phyloP scores from a whole-genome alignment of 1,140 invertebrate species.

The Leptestheria dahalacensis region DNA sequence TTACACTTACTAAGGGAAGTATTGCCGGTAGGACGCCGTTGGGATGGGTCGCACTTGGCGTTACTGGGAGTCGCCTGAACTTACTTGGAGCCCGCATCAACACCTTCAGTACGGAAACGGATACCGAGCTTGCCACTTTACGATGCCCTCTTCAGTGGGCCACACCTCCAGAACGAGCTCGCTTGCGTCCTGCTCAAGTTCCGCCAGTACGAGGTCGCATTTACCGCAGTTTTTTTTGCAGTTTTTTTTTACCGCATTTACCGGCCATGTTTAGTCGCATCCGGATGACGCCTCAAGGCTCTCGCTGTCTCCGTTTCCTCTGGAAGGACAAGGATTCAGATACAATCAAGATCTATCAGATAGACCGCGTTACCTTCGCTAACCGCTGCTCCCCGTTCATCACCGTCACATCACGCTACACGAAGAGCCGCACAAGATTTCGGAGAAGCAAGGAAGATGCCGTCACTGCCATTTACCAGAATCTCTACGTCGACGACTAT shows the following conservation, averaged over 20 bases:
- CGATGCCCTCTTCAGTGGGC: slow-evolving; percentile 4
- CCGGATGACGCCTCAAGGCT: not conserved
- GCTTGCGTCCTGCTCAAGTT: not conserved
- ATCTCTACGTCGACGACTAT: slow-evolving; percentile 6
- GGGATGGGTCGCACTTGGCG: no score
- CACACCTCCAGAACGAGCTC: no score
- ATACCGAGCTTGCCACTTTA: not conserved
- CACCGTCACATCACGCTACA: not conserved
- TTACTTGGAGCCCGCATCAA: not conserved
- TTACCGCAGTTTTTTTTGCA: no score
- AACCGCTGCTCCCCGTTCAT: slow-evolving; percentile 1
- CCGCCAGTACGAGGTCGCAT: slow-evolving; percentile 2
- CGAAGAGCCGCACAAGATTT: not conserved
- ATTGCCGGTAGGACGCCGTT: slow-evolving; percentile 1
- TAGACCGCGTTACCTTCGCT: not conserved
- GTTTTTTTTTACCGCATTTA: no score
- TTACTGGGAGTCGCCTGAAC: not conserved
- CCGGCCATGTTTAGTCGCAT: no score
- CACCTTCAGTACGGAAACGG: no score
- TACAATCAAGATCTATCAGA: not conserved
- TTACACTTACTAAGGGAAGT: no score
- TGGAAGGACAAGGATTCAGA: not conserved
- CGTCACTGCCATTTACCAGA: not conserved
- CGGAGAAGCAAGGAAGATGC: not conserved
- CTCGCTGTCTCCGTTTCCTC: not conserved